Evolutionary conservation across 2,113 vertebrate genomes (phyloP).

Genomic region (Plecturocebus donacophilus): DNA sequence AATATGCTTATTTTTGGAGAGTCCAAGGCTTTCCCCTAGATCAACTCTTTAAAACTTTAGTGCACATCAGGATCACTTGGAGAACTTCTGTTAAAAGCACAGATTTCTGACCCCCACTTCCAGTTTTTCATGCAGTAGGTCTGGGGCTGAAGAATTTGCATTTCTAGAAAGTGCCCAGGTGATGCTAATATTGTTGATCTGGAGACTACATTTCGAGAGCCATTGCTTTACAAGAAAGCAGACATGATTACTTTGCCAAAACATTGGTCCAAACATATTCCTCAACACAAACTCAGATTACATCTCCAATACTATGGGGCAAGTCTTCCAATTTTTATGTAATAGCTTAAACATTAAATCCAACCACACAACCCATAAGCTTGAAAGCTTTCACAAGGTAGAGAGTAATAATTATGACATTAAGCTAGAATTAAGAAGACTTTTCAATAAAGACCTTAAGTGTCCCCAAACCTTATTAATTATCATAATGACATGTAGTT

Average conservation of each 20-base stretch:
- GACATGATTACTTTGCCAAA: background rate
- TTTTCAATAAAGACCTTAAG: slow-evolving; percentile 22
- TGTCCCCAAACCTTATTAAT: background rate
- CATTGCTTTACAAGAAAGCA: background rate
- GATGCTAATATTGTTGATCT: background rate
- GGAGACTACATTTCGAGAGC: background rate
- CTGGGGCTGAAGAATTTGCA: background rate
- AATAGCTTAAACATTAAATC: background rate
- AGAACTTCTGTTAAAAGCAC: background rate
- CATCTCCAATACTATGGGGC: background rate
- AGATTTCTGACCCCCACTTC: background rate
- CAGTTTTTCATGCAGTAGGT: background rate
- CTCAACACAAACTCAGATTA: background rate
- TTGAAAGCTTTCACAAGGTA: slow-evolving; percentile 7
- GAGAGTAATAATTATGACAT: slow-evolving; percentile 35
- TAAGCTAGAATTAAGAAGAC: background rate
- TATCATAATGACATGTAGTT: background rate
- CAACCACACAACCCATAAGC: background rate
- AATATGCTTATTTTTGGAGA: background rate
- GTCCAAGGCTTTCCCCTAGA: background rate
- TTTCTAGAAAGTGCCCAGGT: background rate
- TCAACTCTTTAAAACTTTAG: background rate
- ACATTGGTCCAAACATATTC: slow-evolving; percentile 34
- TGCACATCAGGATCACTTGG: background rate
- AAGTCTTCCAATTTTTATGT: slow-evolving; percentile 43